These are phyloP conservation scores for Chamaetylas fuelleborni DNA, from an alignment of 2,113 vertebrate species.

Conservation along the genomic window DNA sequence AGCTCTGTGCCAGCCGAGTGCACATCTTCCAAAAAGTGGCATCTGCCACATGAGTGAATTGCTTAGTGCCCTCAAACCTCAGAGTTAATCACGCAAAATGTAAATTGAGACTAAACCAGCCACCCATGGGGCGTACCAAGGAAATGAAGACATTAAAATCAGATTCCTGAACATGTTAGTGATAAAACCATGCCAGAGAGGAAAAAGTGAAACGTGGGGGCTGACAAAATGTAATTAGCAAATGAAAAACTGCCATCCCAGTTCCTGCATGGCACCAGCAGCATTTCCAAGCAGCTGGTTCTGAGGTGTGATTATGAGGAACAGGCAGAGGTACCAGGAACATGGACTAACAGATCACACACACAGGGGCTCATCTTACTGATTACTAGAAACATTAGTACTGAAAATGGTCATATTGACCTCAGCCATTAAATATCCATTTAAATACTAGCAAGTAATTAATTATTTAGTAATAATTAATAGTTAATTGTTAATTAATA, in stretches of 20 bases:
- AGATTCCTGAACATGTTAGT: not conserved
- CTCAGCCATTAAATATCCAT: not conserved
- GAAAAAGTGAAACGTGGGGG: not conserved
- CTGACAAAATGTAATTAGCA: not conserved
- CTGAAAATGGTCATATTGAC: not conserved
- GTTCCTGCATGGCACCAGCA: too few species aligned
- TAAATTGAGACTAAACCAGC: not conserved
- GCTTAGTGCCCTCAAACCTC: not conserved
- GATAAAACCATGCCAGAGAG: not conserved
- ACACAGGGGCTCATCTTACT: not conserved
- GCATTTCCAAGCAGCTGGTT: not conserved
- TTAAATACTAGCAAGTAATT: not conserved
- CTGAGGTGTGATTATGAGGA: not conserved
- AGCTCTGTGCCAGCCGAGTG: rapidly evolving
- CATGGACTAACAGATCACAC: not conserved
- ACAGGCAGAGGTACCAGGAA: not conserved
- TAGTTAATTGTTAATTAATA: not conserved
- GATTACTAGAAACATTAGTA: not conserved
- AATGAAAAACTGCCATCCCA: not conserved
- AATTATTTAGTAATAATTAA: too few species aligned
- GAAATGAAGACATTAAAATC: not conserved
- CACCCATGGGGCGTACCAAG: rapidly evolving
- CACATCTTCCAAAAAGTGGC: not conserved
- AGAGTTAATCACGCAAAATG: not conserved
- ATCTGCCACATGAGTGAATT: not conserved